Evolutionary conservation across 2,888 invertebrate genomes (phyloP).

Genomic region (Lasius fuliginosus): DNA sequence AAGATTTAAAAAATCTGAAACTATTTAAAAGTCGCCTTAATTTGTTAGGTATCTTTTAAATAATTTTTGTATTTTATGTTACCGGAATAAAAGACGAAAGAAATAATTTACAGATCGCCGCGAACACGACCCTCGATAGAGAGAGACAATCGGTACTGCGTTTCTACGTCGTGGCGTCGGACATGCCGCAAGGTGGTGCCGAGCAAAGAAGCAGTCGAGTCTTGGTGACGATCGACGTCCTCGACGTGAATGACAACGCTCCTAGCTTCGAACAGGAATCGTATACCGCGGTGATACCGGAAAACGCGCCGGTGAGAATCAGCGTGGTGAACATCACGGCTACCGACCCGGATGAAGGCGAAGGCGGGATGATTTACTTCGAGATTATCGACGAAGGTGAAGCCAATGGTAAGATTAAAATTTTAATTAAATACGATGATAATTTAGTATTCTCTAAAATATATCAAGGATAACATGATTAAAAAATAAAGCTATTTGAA

Average conservation of each 20-base stretch:
- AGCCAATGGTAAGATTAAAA: constrained; percentile 88
- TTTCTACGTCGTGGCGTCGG: constrained; percentile 91
- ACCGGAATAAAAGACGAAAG: neutral
- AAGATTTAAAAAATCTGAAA: constrained; percentile 19
- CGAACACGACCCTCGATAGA: constrained; percentile 91
- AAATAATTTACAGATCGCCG: constrained; percentile 86
- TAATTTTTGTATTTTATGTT: neutral
- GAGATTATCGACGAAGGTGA: constrained; percentile 92
- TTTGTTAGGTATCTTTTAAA: neutral
- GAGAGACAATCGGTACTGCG: constrained; percentile 91
- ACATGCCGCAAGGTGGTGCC: constrained; percentile 91
- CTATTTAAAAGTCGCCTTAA: neutral
- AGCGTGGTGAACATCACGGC: constrained; percentile 91
- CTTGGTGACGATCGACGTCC: constrained; percentile 90
- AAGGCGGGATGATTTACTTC: constrained; percentile 91
- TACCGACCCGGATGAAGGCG: constrained; percentile 92
- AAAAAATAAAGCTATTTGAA: neutral
- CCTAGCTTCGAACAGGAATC: constrained; percentile 90
- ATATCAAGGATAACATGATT: neutral
- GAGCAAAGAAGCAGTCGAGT: constrained; percentile 90
- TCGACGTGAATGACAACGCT: constrained; percentile 93
- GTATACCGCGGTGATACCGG: constrained; percentile 92
- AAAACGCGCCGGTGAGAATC: constrained; percentile 90
- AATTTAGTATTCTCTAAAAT: neutral
- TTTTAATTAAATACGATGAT: neutral